Conservation (phyloP, 2,113 vertebrate genomes). For the Eidolon helvum region DNA sequence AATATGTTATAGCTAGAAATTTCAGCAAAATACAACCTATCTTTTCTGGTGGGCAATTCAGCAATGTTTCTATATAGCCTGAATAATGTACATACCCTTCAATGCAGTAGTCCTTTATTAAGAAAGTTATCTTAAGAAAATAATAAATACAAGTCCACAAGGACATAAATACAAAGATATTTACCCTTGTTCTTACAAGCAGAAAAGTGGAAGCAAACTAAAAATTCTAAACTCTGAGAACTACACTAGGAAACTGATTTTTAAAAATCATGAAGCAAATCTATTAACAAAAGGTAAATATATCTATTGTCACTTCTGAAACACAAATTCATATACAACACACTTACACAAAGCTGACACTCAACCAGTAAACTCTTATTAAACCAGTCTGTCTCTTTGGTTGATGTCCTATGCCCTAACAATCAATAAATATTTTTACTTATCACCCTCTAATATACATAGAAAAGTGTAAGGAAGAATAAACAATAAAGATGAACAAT, state of each 20-base stretch:
- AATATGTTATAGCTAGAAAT: neutral
- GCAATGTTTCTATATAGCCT: neutral
- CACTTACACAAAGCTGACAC: neutral
- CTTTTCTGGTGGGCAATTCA: neutral
- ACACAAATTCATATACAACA: neutral
- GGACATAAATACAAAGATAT: neutral
- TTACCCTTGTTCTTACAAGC: neutral
- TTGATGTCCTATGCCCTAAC: neutral
- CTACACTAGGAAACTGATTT: neutral
- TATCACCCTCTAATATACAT: neutral
- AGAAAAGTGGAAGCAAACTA: neutral
- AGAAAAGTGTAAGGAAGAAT: neutral
- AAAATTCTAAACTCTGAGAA: neutral
- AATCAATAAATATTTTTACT: neutral
- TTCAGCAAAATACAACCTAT: neutral
- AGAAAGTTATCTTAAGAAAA: constrained; percentile 7
- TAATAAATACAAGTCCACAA: neutral
- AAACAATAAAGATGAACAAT: neutral
- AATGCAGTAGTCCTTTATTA: neutral
- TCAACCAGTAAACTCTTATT: neutral
- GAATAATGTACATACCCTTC: neutral
- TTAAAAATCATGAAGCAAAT: neutral
- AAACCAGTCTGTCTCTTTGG: neutral
- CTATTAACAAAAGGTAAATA: neutral
- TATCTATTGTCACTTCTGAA: neutral